Conservation (phyloP, 2,797 vertebrate genomes). For the Malacoraja senta region DNA sequence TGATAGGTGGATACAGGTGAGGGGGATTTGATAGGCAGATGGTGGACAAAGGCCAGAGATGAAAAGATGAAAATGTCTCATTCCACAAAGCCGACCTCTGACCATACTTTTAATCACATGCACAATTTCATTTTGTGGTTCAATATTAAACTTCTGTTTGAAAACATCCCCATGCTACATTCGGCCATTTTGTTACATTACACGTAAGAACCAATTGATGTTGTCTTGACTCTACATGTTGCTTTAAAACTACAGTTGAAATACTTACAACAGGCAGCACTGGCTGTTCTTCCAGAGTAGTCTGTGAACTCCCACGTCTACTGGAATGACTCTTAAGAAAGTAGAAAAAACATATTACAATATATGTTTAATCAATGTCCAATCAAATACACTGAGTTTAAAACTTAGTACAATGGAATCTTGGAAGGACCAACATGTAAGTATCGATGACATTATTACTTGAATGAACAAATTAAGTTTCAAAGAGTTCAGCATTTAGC, state of each 20-base stretch:
- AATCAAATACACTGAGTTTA: slow-evolving; percentile 38
- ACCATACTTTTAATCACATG: too few relatives aligned
- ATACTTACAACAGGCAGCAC: slow-evolving; percentile 67
- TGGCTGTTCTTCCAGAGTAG: slow-evolving; percentile 71
- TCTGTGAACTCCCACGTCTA: slow-evolving; percentile 69
- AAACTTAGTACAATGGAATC: slow-evolving; percentile 13
- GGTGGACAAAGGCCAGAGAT: too few relatives aligned
- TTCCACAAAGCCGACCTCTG: too few relatives aligned
- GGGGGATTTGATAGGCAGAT: too few relatives aligned
- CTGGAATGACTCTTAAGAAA: slow-evolving; percentile 68
- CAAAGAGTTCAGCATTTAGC: too few relatives aligned
- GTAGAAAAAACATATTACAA: slow-evolving; percentile 3
- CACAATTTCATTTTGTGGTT: too few relatives aligned
- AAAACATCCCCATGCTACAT: not conserved
- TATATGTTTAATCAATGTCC: not conserved
- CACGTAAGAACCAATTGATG: too few relatives aligned
- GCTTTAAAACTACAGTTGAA: not conserved
- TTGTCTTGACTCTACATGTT: not conserved
- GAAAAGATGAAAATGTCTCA: too few relatives aligned
- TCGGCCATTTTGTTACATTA: too few relatives aligned
- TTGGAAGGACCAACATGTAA: not conserved
- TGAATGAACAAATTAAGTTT: not conserved
- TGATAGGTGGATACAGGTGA: too few relatives aligned
- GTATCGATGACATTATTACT: not conserved
- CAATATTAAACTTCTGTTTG: not conserved